Conservation (phyloP, 1,140 invertebrate genomes). For the Drosophila mauritiana region DNA sequence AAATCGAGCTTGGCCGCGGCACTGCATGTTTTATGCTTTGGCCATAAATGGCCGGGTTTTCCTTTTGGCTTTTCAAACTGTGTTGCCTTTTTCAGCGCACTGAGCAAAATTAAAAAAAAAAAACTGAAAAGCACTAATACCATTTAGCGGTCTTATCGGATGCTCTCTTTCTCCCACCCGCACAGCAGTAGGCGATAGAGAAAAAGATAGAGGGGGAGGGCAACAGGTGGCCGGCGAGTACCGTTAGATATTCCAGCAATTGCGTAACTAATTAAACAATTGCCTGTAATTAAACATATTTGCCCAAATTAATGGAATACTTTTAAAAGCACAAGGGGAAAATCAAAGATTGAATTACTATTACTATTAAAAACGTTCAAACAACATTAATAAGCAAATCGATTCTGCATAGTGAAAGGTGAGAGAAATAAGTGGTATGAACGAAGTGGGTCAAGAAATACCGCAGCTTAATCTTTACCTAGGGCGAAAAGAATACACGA, state of each 20-base stretch:
- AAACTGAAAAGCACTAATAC: conserved; percentile 16
- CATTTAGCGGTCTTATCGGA: conserved; percentile 28
- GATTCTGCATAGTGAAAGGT: conserved; percentile 11
- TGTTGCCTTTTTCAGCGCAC: conserved; percentile 45
- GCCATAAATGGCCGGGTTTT: conserved; percentile 56
- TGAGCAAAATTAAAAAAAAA: conserved; percentile 5
- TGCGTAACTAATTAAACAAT: conserved; percentile 82
- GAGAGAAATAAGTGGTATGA: conserved; percentile 16
- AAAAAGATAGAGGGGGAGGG: conserved; percentile 11
- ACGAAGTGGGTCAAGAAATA: conserved; percentile 63
- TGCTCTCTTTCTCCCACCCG: conserved; percentile 43
- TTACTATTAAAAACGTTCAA: background rate
- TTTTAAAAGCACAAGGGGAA: conserved; percentile 9
- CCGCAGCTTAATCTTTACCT: conserved; percentile 9
- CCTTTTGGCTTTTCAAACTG: conserved; percentile 50
- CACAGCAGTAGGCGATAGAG: background rate
- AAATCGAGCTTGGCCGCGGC: conserved; percentile 27
- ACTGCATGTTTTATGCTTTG: conserved; percentile 47
- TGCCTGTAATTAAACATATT: conserved; percentile 63
- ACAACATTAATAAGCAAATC: background rate
- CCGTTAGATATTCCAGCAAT: conserved; percentile 62
- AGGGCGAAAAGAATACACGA: conserved; percentile 10
- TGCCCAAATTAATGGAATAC: conserved; percentile 61
- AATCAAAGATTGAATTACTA: background rate
- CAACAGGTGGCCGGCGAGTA: conserved; percentile 69